Evolutionary conservation across 2,797 vertebrate species (phyloP), one percentile per base, ranked within the genome.

Genomic region (Tachyglossus aculeatus): DNA sequence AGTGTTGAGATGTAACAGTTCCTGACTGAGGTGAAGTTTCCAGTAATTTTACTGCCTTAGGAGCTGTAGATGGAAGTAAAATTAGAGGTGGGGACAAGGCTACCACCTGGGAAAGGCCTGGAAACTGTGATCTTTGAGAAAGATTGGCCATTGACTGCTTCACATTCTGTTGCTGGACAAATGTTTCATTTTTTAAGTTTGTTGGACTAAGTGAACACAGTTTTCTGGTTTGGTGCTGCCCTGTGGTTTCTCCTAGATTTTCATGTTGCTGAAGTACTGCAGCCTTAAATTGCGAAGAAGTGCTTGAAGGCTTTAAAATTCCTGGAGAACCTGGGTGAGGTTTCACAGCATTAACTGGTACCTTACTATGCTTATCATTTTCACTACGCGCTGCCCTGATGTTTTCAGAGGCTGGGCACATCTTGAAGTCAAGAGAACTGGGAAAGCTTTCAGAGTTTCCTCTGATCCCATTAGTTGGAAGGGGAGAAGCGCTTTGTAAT

Each of bases 351-450:
- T 94, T 95, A 53, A 97, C 84, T 3, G 94, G 95, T 63, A 95
- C 95, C 92, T 96, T 96, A 63, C 41, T 93, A 64, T 95, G 94
- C 92, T 96, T 97, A 78, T 99, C 97, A 0, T 95, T 96, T 82
- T 99, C 98, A 9, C 93, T 87, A 62, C 93, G 93, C 57, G 99
- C 97, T 32, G 93, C 64, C 41, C 91, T 90, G 78, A 93, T 88
- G 66, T 92, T 90, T 53, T 97, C 96, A 0, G 89, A 78, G 58
- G 87, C 86, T 1, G 86, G 54, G 0, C 89, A 88, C 44, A 94
- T 86, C 1, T 90, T 92, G 47, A 81, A 37, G 1, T 95, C 89
- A 54, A 89, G 81, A 31, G 90, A 81, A 55, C 95, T 93, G 3
- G 90, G 92, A n/a, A 93, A 90, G 53, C 83, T 91, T 53, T 96